Percentiles rank a stretch among this genome's conserved stretches.
phyloP scores from a whole-genome alignment of 1,140 invertebrate species.

The Episyrphus balteatus region DNA sequence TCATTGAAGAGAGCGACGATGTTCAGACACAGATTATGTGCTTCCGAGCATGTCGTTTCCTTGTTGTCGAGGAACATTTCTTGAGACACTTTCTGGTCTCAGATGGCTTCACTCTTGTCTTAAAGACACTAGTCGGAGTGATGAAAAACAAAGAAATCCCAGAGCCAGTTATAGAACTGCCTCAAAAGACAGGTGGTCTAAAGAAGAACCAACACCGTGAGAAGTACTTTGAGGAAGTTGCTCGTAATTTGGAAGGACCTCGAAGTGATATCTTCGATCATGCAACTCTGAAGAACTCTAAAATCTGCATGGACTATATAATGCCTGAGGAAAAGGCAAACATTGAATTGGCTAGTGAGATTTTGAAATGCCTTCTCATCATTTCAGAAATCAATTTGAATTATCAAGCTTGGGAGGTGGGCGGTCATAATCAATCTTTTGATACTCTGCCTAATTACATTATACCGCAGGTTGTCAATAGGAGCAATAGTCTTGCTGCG shows the following conservation, averaged over 20 bases:
- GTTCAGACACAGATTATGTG: slow-evolving; percentile 31
- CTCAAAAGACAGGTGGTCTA: slow-evolving; percentile 14
- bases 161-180: neutral
- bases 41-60: slow-evolving; percentile 27
- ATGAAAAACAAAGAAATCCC: slow-evolving; percentile 24
- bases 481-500: slow-evolving; percentile 9
- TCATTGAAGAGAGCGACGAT: slow-evolving; percentile 27
- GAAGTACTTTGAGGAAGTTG: slow-evolving; percentile 34
- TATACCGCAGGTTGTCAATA: slow-evolving; percentile 11
- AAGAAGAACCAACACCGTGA: slow-evolving; percentile 31
- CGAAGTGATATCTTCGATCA: slow-evolving; percentile 32
- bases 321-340: slow-evolving; percentile 23
- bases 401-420: slow-evolving; percentile 21
- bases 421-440: neutral
- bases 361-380: slow-evolving; percentile 26
- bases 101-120: slow-evolving; percentile 25
- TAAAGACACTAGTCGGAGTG: slow-evolving; percentile 22
- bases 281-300: slow-evolving; percentile 26
- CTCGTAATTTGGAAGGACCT: slow-evolving; percentile 29
- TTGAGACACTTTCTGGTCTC: slow-evolving; percentile 20
- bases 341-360: slow-evolving; percentile 25
- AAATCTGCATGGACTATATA: slow-evolving; percentile 15
- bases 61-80: slow-evolving; percentile 24
- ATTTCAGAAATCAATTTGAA: slow-evolving; percentile 25
- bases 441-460: neutral